Evolutionary conservation across 2,113 vertebrate species (phyloP).

Genomic region (Malurus elegans): DNA sequence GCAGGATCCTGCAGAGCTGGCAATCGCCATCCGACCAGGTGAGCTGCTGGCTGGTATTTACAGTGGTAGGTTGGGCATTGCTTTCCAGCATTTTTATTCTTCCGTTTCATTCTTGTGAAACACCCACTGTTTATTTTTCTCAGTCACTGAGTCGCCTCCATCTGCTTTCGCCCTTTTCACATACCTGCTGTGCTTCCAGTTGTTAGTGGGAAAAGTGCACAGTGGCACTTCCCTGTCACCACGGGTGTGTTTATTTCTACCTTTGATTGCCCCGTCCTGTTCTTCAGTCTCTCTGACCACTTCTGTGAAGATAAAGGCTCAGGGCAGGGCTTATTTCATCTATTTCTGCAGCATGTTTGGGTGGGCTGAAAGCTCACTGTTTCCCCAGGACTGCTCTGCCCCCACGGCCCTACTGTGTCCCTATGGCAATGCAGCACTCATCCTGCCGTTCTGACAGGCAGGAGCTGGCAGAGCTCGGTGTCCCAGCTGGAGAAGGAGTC

Average conservation of each 20-base stretch:
- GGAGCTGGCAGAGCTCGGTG: neutral
- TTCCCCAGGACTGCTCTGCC: neutral
- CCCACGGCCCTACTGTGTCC: accelerated
- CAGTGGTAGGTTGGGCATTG: neutral
- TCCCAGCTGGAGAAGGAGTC: neutral
- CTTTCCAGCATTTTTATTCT: neutral
- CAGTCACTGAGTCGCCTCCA: neutral
- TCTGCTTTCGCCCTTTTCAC: neutral
- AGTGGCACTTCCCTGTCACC: neutral
- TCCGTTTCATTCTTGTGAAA: neutral
- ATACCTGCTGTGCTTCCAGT: neutral
- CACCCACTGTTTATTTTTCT: neutral
- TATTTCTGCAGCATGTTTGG: neutral
- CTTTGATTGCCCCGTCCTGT: accelerated
- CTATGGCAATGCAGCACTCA: accelerated
- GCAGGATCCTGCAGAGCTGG: accelerated
- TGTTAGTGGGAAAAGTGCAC: neutral
- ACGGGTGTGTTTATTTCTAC: accelerated
- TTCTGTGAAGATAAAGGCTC: neutral
- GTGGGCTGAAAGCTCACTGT: neutral
- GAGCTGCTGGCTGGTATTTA: neutral
- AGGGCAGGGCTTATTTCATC: accelerated
- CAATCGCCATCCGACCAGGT: neutral
- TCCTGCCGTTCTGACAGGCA: neutral
- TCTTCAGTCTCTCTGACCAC: neutral